phyloP scores from a whole-genome alignment of 2,888 invertebrate genomes.

The Idaea straminata region DNA sequence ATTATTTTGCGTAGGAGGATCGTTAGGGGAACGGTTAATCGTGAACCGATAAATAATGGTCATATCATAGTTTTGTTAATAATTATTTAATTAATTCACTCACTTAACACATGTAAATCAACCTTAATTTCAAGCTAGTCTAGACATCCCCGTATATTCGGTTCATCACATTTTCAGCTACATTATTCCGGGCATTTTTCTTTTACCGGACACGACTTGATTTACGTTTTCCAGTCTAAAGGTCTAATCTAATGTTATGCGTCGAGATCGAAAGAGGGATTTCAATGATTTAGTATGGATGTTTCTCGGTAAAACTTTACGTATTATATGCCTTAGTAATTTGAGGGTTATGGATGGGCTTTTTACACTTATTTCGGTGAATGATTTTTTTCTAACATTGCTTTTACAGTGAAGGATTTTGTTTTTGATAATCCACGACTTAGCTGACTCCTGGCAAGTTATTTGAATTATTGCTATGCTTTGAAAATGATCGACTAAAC shows the following conservation, averaged over 20 bases:
- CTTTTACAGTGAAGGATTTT: background rate
- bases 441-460: no score
- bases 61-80: no score
- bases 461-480: no score
- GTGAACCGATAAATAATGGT: no score
- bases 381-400: background rate
- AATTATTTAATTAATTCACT: background rate
- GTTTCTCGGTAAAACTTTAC: background rate
- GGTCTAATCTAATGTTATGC: constrained; percentile 1
- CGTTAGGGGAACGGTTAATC: no score
- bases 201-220: background rate
- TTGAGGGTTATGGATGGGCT: background rate
- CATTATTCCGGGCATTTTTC: background rate
- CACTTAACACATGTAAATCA: background rate
- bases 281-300: background rate
- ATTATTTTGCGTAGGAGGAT: no score
- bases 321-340: background rate
- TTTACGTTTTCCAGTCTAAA: background rate
- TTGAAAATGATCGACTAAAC: no score
- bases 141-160: background rate
- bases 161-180: background rate
- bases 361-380: background rate
- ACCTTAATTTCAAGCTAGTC: background rate
- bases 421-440: background rate
- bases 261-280: constrained; percentile 1